These are phyloP conservation scores for Limosa lapponica DNA, from an alignment of 2,797 vertebrate species.

Conservation along the genomic window DNA sequence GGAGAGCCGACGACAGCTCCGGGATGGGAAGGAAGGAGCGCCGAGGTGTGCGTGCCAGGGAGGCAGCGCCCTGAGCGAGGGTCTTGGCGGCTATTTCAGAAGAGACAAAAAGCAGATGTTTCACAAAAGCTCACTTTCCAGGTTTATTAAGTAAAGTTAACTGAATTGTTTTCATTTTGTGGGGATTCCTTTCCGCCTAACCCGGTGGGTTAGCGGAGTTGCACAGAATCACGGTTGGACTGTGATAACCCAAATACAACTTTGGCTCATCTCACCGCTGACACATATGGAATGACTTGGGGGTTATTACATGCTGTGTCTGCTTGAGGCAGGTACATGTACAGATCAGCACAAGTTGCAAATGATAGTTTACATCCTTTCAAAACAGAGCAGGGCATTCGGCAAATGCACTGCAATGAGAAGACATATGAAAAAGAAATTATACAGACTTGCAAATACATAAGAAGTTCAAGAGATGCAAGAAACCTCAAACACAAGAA, in stretches of 20 bases:
- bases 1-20: neutral
- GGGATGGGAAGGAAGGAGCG: accelerated
- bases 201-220: constrained; percentile 11
- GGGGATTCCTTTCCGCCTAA: constrained; percentile 60
- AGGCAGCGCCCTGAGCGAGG: accelerated
- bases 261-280: constrained; percentile 74
- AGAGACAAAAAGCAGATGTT: constrained; percentile 68
- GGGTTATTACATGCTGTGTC: constrained; percentile 73
- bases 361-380: constrained; percentile 74
- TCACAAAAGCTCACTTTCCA: constrained; percentile 74
- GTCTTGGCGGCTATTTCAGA: neutral
- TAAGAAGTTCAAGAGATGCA: constrained; percentile 69
- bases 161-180: constrained; percentile 65
- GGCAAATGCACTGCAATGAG: constrained; percentile 66
- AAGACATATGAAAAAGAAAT: constrained; percentile 70
- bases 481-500: constrained; percentile 71
- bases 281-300: constrained; percentile 72
- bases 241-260: constrained; percentile 75
- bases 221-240: constrained; percentile 70
- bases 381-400: constrained; percentile 65
- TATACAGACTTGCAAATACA: constrained; percentile 69
- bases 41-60: accelerated
- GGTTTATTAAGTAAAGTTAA: constrained; percentile 77
- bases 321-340: constrained; percentile 72
- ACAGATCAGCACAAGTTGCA: constrained; percentile 74